These are phyloP conservation scores for Sitophilus oryzae DNA, from an alignment of 1,140 invertebrate species.

Conservation along the genomic window DNA sequence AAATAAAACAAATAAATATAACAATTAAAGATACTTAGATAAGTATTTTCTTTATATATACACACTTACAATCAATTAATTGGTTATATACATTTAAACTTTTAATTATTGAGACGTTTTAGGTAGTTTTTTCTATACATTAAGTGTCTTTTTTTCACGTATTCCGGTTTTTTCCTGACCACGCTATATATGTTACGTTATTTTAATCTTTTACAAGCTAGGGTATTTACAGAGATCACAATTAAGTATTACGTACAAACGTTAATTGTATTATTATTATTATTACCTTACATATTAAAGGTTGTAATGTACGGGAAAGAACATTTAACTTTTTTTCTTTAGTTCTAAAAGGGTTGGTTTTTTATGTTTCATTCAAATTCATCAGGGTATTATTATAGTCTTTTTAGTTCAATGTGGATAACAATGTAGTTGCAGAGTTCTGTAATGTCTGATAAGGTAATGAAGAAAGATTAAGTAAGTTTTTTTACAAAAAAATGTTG, in stretches of 20 bases:
- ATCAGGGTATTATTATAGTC: too few species aligned
- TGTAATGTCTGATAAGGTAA: too few species aligned
- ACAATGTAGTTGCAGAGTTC: too few species aligned
- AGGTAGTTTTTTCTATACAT: not conserved
- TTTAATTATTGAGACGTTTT: conserved; percentile 12
- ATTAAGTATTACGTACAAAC: conserved; percentile 40
- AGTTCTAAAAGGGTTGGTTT: too few species aligned
- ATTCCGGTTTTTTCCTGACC: too few species aligned
- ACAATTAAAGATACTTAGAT: too few species aligned
- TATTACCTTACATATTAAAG: conserved; percentile 15
- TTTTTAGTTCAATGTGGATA: not conserved
- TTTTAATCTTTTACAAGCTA: not conserved
- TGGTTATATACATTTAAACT: conserved; percentile 19
- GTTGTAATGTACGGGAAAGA: conserved; percentile 17
- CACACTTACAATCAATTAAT: conserved; percentile 16
- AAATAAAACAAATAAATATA: conserved; percentile 41
- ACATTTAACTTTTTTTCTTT: conserved; percentile 11
- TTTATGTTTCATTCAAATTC: too few species aligned
- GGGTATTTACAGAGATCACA: conserved; percentile 41
- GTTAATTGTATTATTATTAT: conserved; percentile 15
- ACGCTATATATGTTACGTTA: not conserved
- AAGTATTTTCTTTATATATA: too few species aligned
- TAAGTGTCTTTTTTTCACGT: conserved; percentile 13
- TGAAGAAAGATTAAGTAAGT: too few species aligned
- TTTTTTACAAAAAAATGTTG: too few species aligned